Base-by-base conservation (phyloP, 1,140 invertebrate species). In the Euwallacea similis region DNA sequence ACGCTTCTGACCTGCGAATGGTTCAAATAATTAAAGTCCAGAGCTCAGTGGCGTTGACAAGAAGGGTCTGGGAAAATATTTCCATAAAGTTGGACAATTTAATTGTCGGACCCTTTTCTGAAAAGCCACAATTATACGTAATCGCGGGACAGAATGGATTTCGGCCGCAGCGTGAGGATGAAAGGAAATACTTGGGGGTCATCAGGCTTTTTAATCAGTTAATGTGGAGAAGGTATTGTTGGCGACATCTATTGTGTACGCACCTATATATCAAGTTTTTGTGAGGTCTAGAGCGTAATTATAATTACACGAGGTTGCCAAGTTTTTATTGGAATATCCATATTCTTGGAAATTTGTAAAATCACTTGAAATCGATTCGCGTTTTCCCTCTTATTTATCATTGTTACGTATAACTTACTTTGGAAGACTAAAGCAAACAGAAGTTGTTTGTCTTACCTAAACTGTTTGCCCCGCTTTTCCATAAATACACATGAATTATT, bases 31-130 rank as follows among this genome's bases (percentile, higher is more conserved):
- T 65, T 65, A 65, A 53, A 53, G 63, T 54, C 46, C 33, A 54
- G 33, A 54, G 16, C 46, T 7, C 21, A 21, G 42, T 42, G 8
- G 43, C 42, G 59, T 11, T 41, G 50, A n/a, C 63, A 41, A 54
- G 63, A 42, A 54, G 43, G 61, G 46, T 16, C 63, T 53, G 63
- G 41, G 33, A 54, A 54, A 65, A 65, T 65, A 65, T 65, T 65
- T 65, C 46, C 50, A 41, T 65, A 65, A 65, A 65, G 63, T 42
- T 15, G 50, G 63, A 65, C 16, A 53, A 65, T 65, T 65, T 54
- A 53, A 65, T 65, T 65, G 47, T 33, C 3, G 13, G 47, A 16
- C 63, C 63, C 50, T 65, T 54, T 65, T 47, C 61, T 46, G 10
- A 16, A 63, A 63, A 47, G 47, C 42, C 61, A 15, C 61, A 63